These are phyloP conservation scores for Cygnus atratus DNA, from an alignment of 2,113 vertebrate species.

Conservation along the genomic window DNA sequence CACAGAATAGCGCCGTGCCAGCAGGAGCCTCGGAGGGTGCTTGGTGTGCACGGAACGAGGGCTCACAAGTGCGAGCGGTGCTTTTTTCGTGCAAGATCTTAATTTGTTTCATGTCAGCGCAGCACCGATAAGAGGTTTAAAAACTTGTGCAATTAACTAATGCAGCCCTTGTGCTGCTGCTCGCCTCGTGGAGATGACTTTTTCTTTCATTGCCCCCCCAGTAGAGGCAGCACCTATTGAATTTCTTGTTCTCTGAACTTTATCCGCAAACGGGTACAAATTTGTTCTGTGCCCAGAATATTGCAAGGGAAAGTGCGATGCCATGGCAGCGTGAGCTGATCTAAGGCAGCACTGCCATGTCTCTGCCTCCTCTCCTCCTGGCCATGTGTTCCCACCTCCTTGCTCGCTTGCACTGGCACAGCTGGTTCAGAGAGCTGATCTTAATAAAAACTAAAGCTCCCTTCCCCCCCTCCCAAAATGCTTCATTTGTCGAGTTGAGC, in stretches of 20 bases:
- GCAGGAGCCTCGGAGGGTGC: neutral
- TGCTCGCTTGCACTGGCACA: constrained; percentile 21
- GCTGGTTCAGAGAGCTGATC: constrained; percentile 38
- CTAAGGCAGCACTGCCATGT: neutral
- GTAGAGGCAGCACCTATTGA: rapidly evolving
- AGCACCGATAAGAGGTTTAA: neutral
- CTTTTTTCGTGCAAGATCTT: neutral
- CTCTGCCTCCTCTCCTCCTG: constrained; percentile 14
- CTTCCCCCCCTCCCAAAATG: neutral
- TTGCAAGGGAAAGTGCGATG: neutral
- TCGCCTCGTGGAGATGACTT: rapidly evolving
- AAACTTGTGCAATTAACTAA: rapidly evolving
- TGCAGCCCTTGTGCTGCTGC: rapidly evolving
- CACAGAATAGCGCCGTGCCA: neutral
- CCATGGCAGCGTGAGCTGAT: constrained; percentile 23
- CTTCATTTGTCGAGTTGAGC: neutral
- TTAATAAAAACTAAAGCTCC: neutral
- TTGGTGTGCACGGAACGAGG: neutral
- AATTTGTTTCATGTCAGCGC: neutral
- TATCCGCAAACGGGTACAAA: neutral
- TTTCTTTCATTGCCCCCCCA: neutral
- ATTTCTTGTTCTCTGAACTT: neutral
- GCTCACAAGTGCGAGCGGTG: neutral
- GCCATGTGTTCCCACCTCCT: constrained; percentile 60
- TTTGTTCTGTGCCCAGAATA: neutral